Evolutionary conservation across 2,113 vertebrate species (phyloP), one percentile per base, ranked within the genome.

Genomic region (Rhadina sibilatrix): DNA sequence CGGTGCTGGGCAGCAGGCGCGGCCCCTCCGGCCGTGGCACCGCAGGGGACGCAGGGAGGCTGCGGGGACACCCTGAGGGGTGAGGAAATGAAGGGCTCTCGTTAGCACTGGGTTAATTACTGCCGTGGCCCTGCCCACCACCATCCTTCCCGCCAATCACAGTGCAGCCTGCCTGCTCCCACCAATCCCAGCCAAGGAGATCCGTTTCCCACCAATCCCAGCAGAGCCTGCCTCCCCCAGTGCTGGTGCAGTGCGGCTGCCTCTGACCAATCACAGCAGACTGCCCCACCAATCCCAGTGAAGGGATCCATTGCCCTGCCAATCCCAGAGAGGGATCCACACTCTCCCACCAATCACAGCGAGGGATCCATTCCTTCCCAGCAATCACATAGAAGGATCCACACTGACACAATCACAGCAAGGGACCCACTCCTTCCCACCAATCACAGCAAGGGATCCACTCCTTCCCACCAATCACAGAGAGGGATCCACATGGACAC

Each of bases 1-100:
- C 94, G 0, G 97, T 96, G 1, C 97, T 96, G 4, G 97, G 95
- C 11, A 94, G 93, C 49, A 97, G 95, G 77, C 94, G 97, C 50
- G 97, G 98, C 60, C 97, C 98, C 63, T 98, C 98, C 0, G 96
- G 92, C 12, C 97, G 98, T 1, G 98, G 93, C 33, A 81, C 89
- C 22, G 97, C 98, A 0, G 98, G 98, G 21, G 98, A 99, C 6
- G 98, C 87, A 0, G 98, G 98, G 30, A 99, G 97, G 96, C 98
- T 98, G 94, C 98, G 97, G 31, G 98, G 98, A 74, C 96, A 98
- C 89, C 98, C 99, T 99, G 60, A 2, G 9, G 14, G 31, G 6
- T 0, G 1, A 8, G n/a, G 11, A n/a, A 24, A 38, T 1, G 3
- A 7, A 20, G 21, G 35, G 25, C 3, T 15, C 24, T 54, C 4